Base-by-base conservation (phyloP, 2,113 vertebrate genomes). In the Ammodytes dubius region DNA sequence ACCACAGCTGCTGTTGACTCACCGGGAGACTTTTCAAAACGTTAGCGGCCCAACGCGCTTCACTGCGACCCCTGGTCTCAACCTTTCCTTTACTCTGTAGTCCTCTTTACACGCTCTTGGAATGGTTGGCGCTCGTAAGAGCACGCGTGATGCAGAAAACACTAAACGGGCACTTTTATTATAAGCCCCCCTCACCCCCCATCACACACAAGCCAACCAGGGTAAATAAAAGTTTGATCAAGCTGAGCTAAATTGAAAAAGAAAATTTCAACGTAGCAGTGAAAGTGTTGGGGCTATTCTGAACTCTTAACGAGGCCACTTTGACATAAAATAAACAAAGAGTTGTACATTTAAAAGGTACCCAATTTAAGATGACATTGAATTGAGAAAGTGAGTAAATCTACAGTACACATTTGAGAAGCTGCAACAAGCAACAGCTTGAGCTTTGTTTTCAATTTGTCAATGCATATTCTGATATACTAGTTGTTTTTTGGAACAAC, bases 21-120 rank as follows among this genome's bases (percentile, higher is more conserved):
- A 50, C 67, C 70, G 54, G 45, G 50, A 63, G 70, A 73, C 82
- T 11, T 79, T 71, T 88, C 27, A 85, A 75, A 84, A 79, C 42
- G 53, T 74, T 79, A 86, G 63, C 57, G 9, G 27, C 43, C 46
- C 12, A 45, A 57, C 56, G 46, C 77, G 80, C 82, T 83, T 90
- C 77, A 87, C 50, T 7, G 0, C 14, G 61, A 85, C 90, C 85
- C 70, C 5, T 27, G 73, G 45, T 15, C 78, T 67, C n/a, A 65
- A 70, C 69, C 60, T 65, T 1, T 78, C 67, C 27, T 27, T 58
- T 68, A 9, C 71, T 76, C 61, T 78, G 52, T 27, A 47, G 7
- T 37, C 67, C 86, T 70, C 69, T 87, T 27, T 72, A 60, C 39
- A 56, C 42, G 47, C 71, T 59, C 74, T 66, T 77, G 35, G 67